Evolutionary conservation across 1,140 invertebrate genomes (phyloP).

Genomic region (Drosophila novamexicana): DNA sequence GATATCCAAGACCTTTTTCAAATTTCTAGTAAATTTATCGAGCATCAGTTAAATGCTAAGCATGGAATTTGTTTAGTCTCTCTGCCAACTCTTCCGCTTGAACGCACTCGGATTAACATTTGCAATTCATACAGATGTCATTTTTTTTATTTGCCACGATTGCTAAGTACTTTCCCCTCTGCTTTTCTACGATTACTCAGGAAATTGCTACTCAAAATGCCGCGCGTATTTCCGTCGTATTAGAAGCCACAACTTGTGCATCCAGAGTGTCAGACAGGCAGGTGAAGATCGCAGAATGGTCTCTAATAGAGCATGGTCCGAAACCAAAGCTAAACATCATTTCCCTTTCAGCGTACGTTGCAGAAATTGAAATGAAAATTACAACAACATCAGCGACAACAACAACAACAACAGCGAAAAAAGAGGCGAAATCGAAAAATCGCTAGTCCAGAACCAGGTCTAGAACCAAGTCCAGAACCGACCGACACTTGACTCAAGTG

Average conservation of each 20-base stretch:
- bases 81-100: conserved; percentile 22
- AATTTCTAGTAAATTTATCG: neutral
- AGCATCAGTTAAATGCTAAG: neutral
- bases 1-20: neutral
- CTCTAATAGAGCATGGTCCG: conserved; percentile 71
- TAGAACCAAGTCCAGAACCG: conserved; percentile 27
- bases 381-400: conserved; percentile 46
- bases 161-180: conserved; percentile 28
- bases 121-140: conserved; percentile 38
- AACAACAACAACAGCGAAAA: conserved; percentile 30
- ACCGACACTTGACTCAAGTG: conserved; percentile 26
- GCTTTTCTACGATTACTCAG: conserved; percentile 18
- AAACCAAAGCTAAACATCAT: conserved; percentile 66
- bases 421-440: conserved; percentile 47
- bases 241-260: conserved; percentile 53
- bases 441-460: conserved; percentile 36
- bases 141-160: conserved; percentile 18
- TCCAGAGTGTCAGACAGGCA: conserved; percentile 57
- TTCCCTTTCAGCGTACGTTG: conserved; percentile 75
- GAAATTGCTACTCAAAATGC: conserved; percentile 76
- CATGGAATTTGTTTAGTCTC: neutral
- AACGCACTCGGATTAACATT: conserved; percentile 28
- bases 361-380: conserved; percentile 82
- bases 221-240: conserved; percentile 71
- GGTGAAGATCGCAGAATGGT: conserved; percentile 27